A percentile compares a stretch with the other conserved stretches of the same genome.
These are phyloP conservation scores for Arnoldichthys spilopterus DNA, from an alignment of 2,797 vertebrate species.

Conservation along the genomic window DNA sequence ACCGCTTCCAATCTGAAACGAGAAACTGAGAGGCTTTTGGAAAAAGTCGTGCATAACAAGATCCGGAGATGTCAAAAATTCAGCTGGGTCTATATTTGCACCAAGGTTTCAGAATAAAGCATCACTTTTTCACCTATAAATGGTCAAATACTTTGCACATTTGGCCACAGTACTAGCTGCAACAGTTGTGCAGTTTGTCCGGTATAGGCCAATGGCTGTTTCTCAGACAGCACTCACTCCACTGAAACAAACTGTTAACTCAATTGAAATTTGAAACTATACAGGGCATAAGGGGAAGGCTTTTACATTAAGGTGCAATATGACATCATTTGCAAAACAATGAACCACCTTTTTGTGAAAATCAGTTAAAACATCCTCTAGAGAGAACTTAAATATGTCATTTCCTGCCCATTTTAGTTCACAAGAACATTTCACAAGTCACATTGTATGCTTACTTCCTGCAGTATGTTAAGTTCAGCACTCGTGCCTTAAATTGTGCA, in stretches of 20 bases:
- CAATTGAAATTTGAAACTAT: constrained; percentile 11
- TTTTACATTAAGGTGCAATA: neutral
- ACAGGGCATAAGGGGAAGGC: neutral
- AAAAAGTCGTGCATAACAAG: constrained; percentile 21
- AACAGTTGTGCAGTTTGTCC: neutral
- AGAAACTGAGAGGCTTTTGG: constrained; percentile 24
- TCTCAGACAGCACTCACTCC: neutral
- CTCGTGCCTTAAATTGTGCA: too few species aligned
- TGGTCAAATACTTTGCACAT: constrained; percentile 28
- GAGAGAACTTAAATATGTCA: too few species aligned
- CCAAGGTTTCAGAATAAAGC: neutral
- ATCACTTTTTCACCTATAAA: constrained; percentile 22
- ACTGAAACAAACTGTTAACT: neutral
- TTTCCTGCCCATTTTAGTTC: too few species aligned
- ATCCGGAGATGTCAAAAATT: constrained; percentile 28
- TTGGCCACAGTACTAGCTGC: constrained; percentile 2
- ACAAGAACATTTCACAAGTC: too few species aligned
- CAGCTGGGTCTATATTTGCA: constrained; percentile 2
- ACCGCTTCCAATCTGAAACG: constrained; percentile 39
- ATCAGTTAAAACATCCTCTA: too few species aligned
- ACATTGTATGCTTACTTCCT: too few species aligned
- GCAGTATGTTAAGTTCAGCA: too few species aligned
- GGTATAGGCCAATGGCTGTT: neutral
- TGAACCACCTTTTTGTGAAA: too few species aligned
- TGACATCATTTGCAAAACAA: too few species aligned